Percentiles rank a stretch among this genome's conserved stretches.
Conservation (phyloP, 1,140 invertebrate genomes). For the Panagrolaimus sp. region DNA sequence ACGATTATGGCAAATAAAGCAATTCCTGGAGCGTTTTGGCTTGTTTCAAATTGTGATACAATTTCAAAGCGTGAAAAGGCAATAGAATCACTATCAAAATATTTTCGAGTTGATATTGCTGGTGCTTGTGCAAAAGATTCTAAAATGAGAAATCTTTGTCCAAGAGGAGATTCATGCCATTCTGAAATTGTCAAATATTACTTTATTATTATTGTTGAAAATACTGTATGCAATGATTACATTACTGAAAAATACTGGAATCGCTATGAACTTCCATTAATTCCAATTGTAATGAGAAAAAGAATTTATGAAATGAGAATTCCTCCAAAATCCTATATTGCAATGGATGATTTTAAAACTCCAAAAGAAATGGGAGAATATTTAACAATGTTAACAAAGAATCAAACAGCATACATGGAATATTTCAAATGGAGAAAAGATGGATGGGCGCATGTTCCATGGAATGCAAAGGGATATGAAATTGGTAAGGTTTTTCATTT, state of each 20-base stretch:
- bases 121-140: constrained; percentile 33
- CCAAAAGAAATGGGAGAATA: constrained; percentile 35
- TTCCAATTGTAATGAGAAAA: constrained; percentile 37
- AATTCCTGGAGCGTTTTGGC: constrained; percentile 27
- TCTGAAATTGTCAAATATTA: constrained; percentile 29
- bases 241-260: constrained; percentile 46
- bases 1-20: constrained; percentile 27
- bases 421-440: constrained; percentile 36
- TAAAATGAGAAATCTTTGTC: constrained; percentile 21
- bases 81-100: constrained; percentile 31
- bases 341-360: constrained; percentile 37
- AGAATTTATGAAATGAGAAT: constrained; percentile 37
- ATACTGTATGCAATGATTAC: constrained; percentile 39
- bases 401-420: constrained; percentile 36
- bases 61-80: constrained; percentile 38
- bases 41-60: constrained; percentile 44
- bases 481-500: constrained; percentile 21
- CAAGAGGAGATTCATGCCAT: background rate
- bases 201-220: constrained; percentile 36
- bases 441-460: constrained; percentile 28
- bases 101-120: constrained; percentile 37
- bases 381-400: constrained; percentile 29
- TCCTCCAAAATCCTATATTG: constrained; percentile 37
- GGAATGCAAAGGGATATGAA: constrained; percentile 30
- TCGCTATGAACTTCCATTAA: constrained; percentile 16